These are phyloP conservation scores for Molanna angustata DNA, from an alignment of 2,888 invertebrate genomes.

Conservation along the genomic window DNA sequence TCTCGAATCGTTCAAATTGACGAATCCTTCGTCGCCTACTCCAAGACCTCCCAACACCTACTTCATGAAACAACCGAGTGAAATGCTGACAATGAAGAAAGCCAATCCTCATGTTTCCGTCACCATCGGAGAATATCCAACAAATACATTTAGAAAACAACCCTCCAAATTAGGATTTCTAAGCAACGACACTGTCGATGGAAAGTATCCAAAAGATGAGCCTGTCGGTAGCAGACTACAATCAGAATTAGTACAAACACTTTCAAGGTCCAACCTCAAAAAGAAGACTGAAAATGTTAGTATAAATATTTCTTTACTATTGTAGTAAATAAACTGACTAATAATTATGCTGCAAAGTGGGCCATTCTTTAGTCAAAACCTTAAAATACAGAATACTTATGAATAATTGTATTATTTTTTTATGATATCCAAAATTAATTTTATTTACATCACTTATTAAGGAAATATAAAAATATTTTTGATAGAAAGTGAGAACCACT, in stretches of 20 bases:
- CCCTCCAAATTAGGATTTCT: slow-evolving; percentile 74
- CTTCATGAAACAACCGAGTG: slow-evolving; percentile 59
- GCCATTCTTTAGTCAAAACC: no score
- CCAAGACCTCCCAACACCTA: slow-evolving; percentile 70
- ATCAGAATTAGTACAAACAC: slow-evolving; percentile 69
- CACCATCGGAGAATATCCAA: slow-evolving; percentile 68
- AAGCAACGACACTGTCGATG: slow-evolving; percentile 45
- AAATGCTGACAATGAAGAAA: slow-evolving; percentile 57
- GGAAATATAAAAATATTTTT: no score
- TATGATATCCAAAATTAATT: no score
- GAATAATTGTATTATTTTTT: no score
- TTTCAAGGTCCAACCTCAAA: slow-evolving; percentile 73
- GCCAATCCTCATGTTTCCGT: slow-evolving; percentile 62
- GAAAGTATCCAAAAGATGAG: slow-evolving; percentile 43
- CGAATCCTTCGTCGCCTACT: slow-evolving; percentile 58
- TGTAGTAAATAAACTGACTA: no score
- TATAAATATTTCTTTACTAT: no score
- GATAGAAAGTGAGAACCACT: no score
- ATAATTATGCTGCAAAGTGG: no score
- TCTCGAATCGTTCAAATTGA: slow-evolving; percentile 70
- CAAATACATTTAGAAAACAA: slow-evolving; percentile 56
- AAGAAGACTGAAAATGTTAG: slow-evolving; percentile 67
- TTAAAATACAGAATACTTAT: no score
- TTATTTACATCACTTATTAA: no score
- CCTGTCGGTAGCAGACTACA: slow-evolving; percentile 66